Conservation (phyloP, 2,113 vertebrate genomes). For the Elgaria multicarinata region DNA sequence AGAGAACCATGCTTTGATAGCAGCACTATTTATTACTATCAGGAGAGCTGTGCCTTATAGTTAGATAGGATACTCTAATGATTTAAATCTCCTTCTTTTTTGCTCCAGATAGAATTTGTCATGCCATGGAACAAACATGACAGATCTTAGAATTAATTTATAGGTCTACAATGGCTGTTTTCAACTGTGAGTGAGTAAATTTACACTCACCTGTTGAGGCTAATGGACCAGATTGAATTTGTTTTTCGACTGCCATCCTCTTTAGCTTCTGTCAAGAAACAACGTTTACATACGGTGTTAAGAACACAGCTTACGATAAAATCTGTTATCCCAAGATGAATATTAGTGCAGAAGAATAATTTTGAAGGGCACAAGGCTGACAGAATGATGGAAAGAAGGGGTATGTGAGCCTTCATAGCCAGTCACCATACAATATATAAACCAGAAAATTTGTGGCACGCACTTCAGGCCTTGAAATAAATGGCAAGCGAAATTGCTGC, state of each 20-base stretch:
- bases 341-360: not conserved
- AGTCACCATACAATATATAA: not conserved
- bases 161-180: not conserved
- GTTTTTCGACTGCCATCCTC: slow-evolving; percentile 5
- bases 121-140: slow-evolving; percentile 40
- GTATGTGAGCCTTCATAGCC: slow-evolving; percentile 6
- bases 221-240: not conserved
- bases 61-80: not conserved
- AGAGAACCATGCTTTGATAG: not conserved
- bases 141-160: slow-evolving; percentile 39
- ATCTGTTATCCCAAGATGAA: slow-evolving; percentile 19
- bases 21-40: not conserved
- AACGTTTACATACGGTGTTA: slow-evolving; percentile 27
- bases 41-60: slow-evolving; percentile 17
- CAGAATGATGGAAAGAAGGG: not conserved
- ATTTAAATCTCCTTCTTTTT: slow-evolving; percentile 11
- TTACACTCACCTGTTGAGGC: slow-evolving; percentile 29
- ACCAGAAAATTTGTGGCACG: not conserved
- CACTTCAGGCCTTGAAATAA: slow-evolving; percentile 25
- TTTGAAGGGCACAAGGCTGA: not conserved
- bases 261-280: slow-evolving; percentile 22
- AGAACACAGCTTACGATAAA: slow-evolving; percentile 25
- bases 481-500: slow-evolving; percentile 24
- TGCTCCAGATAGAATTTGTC: slow-evolving; percentile 6
- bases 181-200: slow-evolving; percentile 39